Percentiles rank a stretch among this genome's conserved stretches.
phyloP scores from a whole-genome alignment of 2,888 invertebrate genomes.

The Ecliptopera silaceata region DNA sequence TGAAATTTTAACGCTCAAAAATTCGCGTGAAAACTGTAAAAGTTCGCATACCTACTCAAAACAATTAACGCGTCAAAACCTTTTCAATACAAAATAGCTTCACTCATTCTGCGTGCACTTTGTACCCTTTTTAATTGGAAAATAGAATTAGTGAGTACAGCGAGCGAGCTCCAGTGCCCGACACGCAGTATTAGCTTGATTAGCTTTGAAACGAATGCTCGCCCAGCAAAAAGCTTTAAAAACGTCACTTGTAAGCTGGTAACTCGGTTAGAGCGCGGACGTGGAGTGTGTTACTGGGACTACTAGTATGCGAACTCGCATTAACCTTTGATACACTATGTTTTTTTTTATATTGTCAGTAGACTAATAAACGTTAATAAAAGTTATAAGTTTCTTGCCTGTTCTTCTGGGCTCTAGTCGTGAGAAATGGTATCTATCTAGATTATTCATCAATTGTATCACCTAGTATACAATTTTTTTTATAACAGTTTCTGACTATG shows the following conservation, averaged over 20 bases:
- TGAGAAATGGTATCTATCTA: too few relatives aligned
- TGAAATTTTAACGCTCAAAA: background rate
- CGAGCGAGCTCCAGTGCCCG: constrained; percentile 42
- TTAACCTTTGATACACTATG: background rate
- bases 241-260: constrained; percentile 70
- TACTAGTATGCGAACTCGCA: constrained; percentile 9
- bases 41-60: constrained; percentile 10
- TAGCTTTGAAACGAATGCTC: constrained; percentile 61
- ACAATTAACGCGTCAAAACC: constrained; percentile 10
- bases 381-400: too few relatives aligned
- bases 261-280: constrained; percentile 66
- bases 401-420: too few relatives aligned
- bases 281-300: constrained; percentile 28
- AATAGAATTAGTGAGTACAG: constrained; percentile 43
- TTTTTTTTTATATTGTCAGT: too few relatives aligned
- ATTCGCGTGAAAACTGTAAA: constrained; percentile 6
- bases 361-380: too few relatives aligned
- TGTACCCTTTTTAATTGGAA: constrained; percentile 56
- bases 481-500: too few relatives aligned
- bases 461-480: too few relatives aligned
- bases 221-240: constrained; percentile 76
- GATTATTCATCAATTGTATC: too few relatives aligned
- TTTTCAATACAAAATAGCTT: constrained; percentile 19
- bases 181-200: constrained; percentile 72
- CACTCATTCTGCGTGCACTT: constrained; percentile 39